phyloP scores from a whole-genome alignment of 2,113 vertebrate genomes.

The Penelope pileata region DNA sequence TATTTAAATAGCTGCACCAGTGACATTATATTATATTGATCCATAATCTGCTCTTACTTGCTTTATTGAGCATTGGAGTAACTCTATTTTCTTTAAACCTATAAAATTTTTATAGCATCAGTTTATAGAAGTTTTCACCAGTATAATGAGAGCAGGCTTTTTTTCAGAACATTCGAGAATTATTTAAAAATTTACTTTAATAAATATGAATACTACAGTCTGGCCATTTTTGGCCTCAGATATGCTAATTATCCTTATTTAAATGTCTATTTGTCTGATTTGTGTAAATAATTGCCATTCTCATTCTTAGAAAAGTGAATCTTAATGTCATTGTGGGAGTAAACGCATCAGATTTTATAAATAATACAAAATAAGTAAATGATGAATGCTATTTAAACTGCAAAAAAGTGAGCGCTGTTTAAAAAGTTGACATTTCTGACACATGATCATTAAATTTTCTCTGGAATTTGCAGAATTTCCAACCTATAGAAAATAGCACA shows the following conservation, averaged over 20 bases:
- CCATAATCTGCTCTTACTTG: not conserved
- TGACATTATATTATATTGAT: not conserved
- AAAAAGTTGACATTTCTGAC: slow-evolving; percentile 1
- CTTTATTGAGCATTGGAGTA: not conserved
- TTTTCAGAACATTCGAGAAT: not conserved
- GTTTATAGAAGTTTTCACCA: not conserved
- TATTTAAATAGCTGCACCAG: not conserved
- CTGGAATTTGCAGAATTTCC: not conserved
- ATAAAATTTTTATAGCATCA: not conserved
- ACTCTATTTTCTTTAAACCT: not conserved
- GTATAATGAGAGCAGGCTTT: not conserved
- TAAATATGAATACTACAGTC: not conserved
- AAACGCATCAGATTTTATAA: not conserved
- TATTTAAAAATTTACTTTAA: not conserved
- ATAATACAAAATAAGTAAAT: not conserved
- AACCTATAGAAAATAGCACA: not conserved
- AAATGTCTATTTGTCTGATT: not conserved
- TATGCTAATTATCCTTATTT: not conserved
- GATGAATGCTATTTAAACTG: not conserved
- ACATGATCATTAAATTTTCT: not conserved
- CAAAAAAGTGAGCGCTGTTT: not conserved
- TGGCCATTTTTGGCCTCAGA: not conserved
- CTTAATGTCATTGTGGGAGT: not conserved
- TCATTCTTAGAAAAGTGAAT: not conserved
- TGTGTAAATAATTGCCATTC: not conserved